Base-by-base conservation (phyloP, 2,888 invertebrate species). In the Epiperipatus broadwayi region DNA sequence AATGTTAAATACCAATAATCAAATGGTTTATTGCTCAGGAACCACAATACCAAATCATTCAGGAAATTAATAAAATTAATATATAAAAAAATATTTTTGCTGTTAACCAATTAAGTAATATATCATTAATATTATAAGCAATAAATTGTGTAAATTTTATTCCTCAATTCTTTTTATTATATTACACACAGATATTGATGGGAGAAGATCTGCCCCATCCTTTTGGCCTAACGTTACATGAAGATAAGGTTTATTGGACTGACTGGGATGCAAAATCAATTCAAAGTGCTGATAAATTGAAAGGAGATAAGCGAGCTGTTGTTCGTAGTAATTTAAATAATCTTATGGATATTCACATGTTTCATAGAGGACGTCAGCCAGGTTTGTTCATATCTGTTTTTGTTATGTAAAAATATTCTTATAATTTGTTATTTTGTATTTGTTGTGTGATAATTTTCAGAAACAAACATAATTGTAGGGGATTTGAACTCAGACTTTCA, bases 221-320 rank as follows among this genome's bases (percentile, higher is more conserved):
- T 0, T 81, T 80, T 51, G 81, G 81, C 0, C 58, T 84, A 45
- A 77, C 78, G 41, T 67, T 83, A 10, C 74, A 73, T 50, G 75
- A 73, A 14, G 72, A 74, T 42, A 72, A 73, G 48, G 70, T 84
- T 1, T 80, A 75, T 50, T 83, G 83, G 81, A 78, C 80, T 0
- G 83, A 84, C 49, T 79, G 78, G 78, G 71, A 76, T 33, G 73
- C 76, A 0, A 69, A 71, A 41, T 75, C 73, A 4, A 78, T 83
- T 22, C 75, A 78, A 57, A 72, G 72, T 16, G 79, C 78, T 1
- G 73, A 79, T 50, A 81, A 81, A 53, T 53, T 68, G 18, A 75
- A 71, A 0, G 80, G 80, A 2, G 66, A 66, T 46, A 71, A 73
- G 49, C 59, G 73, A 20, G 68, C 69, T 2, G 68, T 73, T 0